Evolutionary conservation across 1,140 invertebrate genomes (phyloP), one percentile per base, ranked within the genome.

Genomic region (Caerostris darwini): DNA sequence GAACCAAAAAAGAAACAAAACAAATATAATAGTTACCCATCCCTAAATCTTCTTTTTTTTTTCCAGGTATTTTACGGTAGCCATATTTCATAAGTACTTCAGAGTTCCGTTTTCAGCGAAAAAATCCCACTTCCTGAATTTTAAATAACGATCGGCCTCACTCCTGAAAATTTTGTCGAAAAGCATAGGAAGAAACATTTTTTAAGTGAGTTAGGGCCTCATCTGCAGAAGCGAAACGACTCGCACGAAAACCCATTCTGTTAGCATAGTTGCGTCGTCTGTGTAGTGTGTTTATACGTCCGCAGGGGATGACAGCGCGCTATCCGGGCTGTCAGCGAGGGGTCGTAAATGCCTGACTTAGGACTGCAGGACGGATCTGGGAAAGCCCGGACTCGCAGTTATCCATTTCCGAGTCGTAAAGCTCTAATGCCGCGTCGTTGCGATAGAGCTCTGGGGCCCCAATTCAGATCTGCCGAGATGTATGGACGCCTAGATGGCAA

Each of bases 401-500:
- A 88, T 88, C 86, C 86, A 64, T 88, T 88, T 88, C 86, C 86
- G 86, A 64, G 59, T 88, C 86, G 86, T 88, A 88, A 88, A 88
- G 58, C 61, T 61, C 58, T 88, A 88, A 88, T 64, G 86, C 14
- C 58, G 82, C 53, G 17, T 57, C 17, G 53, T 83, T 56, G 5
- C 34, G 19, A 34, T 7, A 8, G 19, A 50, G 71, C 71, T 34
- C 82, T 57, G 61, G 19, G 57, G 58, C 56, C n/a, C 34, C 83
- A 56, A 85, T 58, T 58, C 56, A 85, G 56, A 85, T 57, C 83
- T 59, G 54, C 5, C 7, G 83, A 85, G 57, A 85, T 85, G 83
- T 58, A 85, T 59, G 83, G 83, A 59, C 34, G 34, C 34, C 0
- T 34, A 34, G 34, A 34, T 34, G 34, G 34, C 17, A 34, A 17